Base-by-base conservation (phyloP, 1,140 invertebrate species). In the Andricus grossulariae region DNA sequence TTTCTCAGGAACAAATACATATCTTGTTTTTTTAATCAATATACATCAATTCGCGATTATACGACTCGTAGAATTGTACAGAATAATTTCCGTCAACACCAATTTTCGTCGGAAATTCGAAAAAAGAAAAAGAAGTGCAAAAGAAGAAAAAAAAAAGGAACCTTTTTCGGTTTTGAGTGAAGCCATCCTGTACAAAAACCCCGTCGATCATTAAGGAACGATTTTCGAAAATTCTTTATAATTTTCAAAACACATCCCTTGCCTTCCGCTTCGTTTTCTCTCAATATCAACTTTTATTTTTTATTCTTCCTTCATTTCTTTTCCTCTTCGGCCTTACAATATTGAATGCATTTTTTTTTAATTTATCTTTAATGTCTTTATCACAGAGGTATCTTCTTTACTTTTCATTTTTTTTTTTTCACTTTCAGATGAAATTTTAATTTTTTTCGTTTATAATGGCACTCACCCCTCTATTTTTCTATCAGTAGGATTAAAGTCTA, bases 21-120 rank as follows among this genome's bases (percentile, higher is more conserved):
- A 73, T 83, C 84, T 66, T 75, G 87, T 82, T 85, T 86, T 85
- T 80, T 86, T 86, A 85, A 84, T 88, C 81, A 87, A 87, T 90
- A 89, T 89, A 91, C 90, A 91, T 89, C 86, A 87, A 91, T 88
- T 90, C 89, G 88, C 87, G 85, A 85, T 87, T 88, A 89, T 81
- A 90, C 86, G 83, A 86, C 82, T 80, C 84, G 85, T 80, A 84
- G 82, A 86, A 84, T 86, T 86, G 81, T 84, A 79, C 77, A 80
- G 75, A 78, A 70, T 80, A 45, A 10, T 45, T 45, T 45, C 39
- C 8, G 7, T 45, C 39, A 45, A 45, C 8, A 45, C 39, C 32
- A 45, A 66, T 66, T 66, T 21, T 2, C 32, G 11, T 57, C n/a
- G 25, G 15, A 66, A 66, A 66, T 16, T 54, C 18, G 16, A 54